These are phyloP conservation scores for Lithophane ornitopus DNA, from an alignment of 2,888 invertebrate species.

Conservation along the genomic window DNA sequence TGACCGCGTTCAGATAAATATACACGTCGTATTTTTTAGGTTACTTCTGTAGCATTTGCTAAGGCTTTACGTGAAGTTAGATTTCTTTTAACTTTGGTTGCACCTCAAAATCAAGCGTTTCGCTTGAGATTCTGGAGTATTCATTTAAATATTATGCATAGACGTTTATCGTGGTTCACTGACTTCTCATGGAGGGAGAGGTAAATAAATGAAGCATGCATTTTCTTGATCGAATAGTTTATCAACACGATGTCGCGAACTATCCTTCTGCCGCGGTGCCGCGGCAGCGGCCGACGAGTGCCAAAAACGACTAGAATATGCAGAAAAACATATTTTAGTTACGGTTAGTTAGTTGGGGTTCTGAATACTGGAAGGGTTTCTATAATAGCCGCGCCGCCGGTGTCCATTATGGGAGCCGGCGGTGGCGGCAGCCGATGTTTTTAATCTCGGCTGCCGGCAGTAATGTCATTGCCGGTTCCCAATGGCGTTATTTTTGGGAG, in stretches of 20 bases:
- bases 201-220: not conserved
- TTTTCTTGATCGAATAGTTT: not conserved
- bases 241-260: not conserved
- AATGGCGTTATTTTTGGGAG: no score
- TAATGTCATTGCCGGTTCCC: no score
- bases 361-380: no score
- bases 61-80: not conserved
- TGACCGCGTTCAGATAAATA: slow-evolving; percentile 64
- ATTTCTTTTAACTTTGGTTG: not conserved
- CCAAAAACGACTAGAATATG: no score
- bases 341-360: no score
- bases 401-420: no score
- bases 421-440: no score
- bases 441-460: no score
- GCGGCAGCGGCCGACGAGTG: no score
- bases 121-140: not conserved
- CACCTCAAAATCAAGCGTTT: not conserved
- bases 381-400: no score
- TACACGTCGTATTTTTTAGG: slow-evolving; percentile 60
- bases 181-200: not conserved
- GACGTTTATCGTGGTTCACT: not conserved
- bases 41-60: slow-evolving; percentile 27
- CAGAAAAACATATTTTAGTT: no score
- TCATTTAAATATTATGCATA: not conserved
- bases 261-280: no score